These are phyloP conservation scores for Carassius auratus DNA, from an alignment of 2,113 vertebrate species.

Conservation along the genomic window DNA sequence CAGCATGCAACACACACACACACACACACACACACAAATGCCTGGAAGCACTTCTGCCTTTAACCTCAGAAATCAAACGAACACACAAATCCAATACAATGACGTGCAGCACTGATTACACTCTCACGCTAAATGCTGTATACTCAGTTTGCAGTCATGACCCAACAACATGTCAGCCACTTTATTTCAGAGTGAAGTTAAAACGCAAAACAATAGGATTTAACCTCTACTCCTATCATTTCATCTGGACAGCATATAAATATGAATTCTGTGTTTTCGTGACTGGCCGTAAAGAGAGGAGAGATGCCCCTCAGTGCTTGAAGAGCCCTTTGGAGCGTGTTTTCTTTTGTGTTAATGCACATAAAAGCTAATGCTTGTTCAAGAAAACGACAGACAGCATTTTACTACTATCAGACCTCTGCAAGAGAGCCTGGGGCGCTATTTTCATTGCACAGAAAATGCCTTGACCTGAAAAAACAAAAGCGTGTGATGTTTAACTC, in stretches of 20 bases:
- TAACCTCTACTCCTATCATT: too few relatives aligned
- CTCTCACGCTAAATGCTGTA: not conserved
- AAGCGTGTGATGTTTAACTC: conserved; percentile 74
- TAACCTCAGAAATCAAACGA: not conserved
- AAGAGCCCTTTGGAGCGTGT: conserved; percentile 33
- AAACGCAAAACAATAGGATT: not conserved
- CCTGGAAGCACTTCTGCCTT: not conserved
- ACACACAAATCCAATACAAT: not conserved
- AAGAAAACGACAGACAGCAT: conserved; percentile 29
- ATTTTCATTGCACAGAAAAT: conserved; percentile 66
- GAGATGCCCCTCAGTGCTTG: conserved; percentile 20
- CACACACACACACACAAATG: conserved; percentile 21
- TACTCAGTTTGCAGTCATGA: conserved; percentile 8
- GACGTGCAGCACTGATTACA: not conserved
- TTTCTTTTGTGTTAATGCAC: conserved; percentile 50
- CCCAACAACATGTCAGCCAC: conserved; percentile 3
- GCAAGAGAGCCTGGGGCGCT: conserved; percentile 61
- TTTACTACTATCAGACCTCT: conserved; percentile 53
- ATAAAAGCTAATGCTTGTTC: conserved; percentile 55
- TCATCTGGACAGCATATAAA: not conserved
- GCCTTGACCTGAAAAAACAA: conserved; percentile 78
- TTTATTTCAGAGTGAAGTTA: too few relatives aligned
- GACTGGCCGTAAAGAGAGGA: conserved; percentile 31
- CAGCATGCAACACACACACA: not conserved
- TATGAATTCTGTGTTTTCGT: conserved; percentile 31